Evolutionary conservation across 2,888 invertebrate genomes (phyloP), one percentile per base, ranked within the genome.

Genomic region (Metopia argyrocephala): DNA sequence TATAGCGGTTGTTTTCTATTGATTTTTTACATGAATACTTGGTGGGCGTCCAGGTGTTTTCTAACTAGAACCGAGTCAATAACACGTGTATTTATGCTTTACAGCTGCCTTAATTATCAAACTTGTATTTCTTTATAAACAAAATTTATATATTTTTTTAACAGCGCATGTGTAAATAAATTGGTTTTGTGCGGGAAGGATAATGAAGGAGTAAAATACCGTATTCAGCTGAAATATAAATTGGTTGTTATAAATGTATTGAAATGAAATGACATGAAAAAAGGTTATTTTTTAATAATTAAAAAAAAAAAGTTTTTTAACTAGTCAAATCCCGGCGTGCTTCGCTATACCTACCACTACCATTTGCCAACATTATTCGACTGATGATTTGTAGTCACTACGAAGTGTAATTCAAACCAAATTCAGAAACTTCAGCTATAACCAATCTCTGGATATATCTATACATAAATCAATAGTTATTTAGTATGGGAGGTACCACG

Each of bases 21-120:
- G 12, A n/a, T 23, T 38, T 45, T 61, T 38, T 6, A 12, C 38
- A 20, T 38, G 20, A 57, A 5, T 52, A 31, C 21, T 31, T 74
- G 61, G 81, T 75, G 74, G 78, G 81, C 61, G 74, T 65, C 78
- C 78, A 81, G 81, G 78, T 81, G 81, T 61, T 74, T 74, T 65
- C 31, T 45, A 31, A 7, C 0, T 56, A 75, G 65, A 66, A 45
- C 74, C 54, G 66, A 74, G 74, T 62, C 74, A 75, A 66, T 66
- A 66, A 78, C 81, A 78, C 74, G 74, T 81, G 81, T 70, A 56
- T 20, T 50, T 64, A 25, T 38, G 15, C 3, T 9, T 50, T 38
- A 6, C 81, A 81, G 78, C 81, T 81, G 81, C 70, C 57, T 31
- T 54, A 54, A 15, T 56, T 56, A 48, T 18, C n/a, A 23, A 38